Conservation (phyloP, 2,888 invertebrate species). For the Drosophila nr. medialis region DNA sequence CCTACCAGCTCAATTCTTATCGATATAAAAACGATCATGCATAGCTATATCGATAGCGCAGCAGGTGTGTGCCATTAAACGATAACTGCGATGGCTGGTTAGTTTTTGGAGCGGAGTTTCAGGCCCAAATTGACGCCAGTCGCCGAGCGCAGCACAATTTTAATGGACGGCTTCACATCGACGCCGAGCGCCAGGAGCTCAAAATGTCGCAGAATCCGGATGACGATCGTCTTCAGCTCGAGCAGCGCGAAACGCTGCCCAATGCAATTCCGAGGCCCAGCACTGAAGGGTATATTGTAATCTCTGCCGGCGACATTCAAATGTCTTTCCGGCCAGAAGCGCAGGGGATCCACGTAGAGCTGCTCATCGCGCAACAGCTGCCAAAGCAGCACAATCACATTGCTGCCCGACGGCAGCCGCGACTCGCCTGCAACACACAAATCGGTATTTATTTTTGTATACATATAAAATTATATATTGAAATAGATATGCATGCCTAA, state of each 20-base stretch:
- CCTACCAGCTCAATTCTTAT: not conserved
- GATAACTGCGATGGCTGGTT: not conserved
- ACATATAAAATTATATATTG: not conserved
- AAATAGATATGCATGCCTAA: slow-evolving; percentile 84
- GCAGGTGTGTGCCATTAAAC: not conserved
- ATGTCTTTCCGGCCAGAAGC: slow-evolving; percentile 82
- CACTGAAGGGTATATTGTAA: slow-evolving; percentile 82
- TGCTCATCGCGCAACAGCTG: slow-evolving; percentile 75
- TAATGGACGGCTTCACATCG: slow-evolving; percentile 77
- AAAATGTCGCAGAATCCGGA: slow-evolving; percentile 75
- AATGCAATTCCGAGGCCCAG: slow-evolving; percentile 86
- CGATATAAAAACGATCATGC: not conserved
- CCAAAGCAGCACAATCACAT: slow-evolving; percentile 80
- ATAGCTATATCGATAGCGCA: not conserved
- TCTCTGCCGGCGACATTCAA: slow-evolving; percentile 35
- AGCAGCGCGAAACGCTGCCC: slow-evolving; percentile 82
- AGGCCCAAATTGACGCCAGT: slow-evolving; percentile 82
- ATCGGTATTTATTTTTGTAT: not conserved
- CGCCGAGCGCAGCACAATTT: slow-evolving; percentile 80
- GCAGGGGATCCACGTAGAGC: slow-evolving; percentile 73
- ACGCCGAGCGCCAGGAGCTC: slow-evolving; percentile 77
- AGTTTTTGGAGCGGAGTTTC: slow-evolving; percentile 29
- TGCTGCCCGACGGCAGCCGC: slow-evolving; percentile 75
- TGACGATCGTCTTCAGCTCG: slow-evolving; percentile 79
- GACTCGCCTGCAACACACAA: slow-evolving; percentile 30